Percentiles rank a stretch among this genome's conserved stretches.
These are phyloP conservation scores for Hypsibius dujardini DNA, from an alignment of 1,140 invertebrate species.

Conservation along the genomic window DNA sequence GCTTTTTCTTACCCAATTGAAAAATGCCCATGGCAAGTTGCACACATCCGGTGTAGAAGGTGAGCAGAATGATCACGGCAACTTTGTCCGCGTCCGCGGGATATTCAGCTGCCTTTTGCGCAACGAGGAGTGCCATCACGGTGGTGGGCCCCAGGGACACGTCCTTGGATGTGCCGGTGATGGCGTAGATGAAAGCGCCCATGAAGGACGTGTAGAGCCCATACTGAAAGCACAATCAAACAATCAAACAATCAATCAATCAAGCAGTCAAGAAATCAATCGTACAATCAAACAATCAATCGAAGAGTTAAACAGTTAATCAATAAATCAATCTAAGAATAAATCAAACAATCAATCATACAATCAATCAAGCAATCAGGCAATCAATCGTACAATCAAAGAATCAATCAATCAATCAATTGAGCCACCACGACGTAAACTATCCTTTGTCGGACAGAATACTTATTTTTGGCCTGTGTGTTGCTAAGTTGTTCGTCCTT, in stretches of 20 bases:
- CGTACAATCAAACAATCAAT: too few species aligned
- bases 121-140: slow-evolving; percentile 33
- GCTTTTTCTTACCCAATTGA: not conserved
- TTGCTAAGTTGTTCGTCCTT: too few species aligned
- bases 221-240: slow-evolving; percentile 30
- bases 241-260: not conserved
- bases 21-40: not conserved
- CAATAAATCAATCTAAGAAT: too few species aligned
- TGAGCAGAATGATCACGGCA: slow-evolving; percentile 1
- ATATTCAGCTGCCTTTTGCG: slow-evolving; percentile 9
- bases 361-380: too few species aligned
- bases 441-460: too few species aligned
- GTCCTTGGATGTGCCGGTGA: slow-evolving; percentile 35
- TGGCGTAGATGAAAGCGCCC: slow-evolving; percentile 34
- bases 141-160: slow-evolving; percentile 36
- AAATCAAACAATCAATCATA: too few species aligned
- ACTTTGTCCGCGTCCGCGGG: not conserved
- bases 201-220: slow-evolving; percentile 35
- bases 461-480: too few species aligned
- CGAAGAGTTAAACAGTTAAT: too few species aligned
- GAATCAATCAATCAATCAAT: too few species aligned
- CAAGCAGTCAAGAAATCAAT: too few species aligned
- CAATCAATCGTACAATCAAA: too few species aligned
- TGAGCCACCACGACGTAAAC: too few species aligned
- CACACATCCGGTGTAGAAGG: slow-evolving; percentile 19